Evolutionary conservation across 2,113 vertebrate genomes (phyloP).

Genomic region (Herpetotheres cachinnans): DNA sequence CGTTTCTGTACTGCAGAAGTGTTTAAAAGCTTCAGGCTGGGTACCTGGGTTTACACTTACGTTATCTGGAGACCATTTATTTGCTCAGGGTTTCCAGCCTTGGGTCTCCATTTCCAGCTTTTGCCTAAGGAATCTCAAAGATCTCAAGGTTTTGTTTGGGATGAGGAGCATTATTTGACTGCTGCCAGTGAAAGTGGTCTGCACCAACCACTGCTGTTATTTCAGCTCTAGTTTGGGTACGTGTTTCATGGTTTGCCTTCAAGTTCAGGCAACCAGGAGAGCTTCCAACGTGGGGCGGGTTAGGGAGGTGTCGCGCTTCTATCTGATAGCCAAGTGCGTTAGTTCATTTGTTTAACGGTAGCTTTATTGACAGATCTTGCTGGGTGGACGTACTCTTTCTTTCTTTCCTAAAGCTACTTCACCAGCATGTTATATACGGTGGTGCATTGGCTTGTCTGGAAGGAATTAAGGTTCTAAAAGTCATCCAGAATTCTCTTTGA

Average conservation of each 20-base stretch:
- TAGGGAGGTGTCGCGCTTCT: rapidly evolving
- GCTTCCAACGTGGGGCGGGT: rapidly evolving
- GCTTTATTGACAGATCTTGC: background rate
- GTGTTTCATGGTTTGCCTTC: background rate
- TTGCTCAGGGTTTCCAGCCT: background rate
- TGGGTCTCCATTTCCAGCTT: background rate
- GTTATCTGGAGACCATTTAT: rapidly evolving
- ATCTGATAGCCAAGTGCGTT: rapidly evolving
- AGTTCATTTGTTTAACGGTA: rapidly evolving
- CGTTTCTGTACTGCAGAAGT: background rate
- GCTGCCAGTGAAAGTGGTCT: rapidly evolving
- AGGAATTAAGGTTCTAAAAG: background rate
- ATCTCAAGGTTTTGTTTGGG: background rate
- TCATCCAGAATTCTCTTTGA: background rate
- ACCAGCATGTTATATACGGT: rapidly evolving
- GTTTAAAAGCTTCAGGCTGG: background rate
- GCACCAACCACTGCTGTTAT: rapidly evolving
- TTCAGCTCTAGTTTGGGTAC: background rate
- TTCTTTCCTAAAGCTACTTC: background rate
- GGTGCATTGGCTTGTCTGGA: background rate
- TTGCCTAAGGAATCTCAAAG: background rate
- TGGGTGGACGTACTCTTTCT: background rate
- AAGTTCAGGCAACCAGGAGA: background rate
- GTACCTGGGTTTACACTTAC: rapidly evolving
- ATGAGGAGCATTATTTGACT: rapidly evolving